Evolutionary conservation across 1,140 invertebrate genomes (phyloP), one percentile per base, ranked within the genome.

Genomic region (Amyelois transitella): DNA sequence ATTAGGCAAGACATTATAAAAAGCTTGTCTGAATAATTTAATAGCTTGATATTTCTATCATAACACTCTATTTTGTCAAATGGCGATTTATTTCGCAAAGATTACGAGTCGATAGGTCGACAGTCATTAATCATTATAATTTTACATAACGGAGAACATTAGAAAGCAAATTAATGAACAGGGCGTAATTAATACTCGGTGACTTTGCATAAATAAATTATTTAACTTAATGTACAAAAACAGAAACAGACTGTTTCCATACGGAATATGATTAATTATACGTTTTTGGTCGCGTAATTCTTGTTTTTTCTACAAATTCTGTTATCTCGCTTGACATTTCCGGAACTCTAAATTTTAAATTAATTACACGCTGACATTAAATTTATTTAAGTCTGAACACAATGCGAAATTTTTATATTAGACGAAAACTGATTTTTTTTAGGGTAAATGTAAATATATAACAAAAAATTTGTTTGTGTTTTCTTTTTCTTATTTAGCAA

Each of bases 91-190:
- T 38, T 38, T 14, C 0, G 32, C 2, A 38, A 38, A 38, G 32
- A 38, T 38, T 38, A 38, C 32, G 32, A 14, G 32, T 38, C 5
- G 2, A 21, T 48, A n/a, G 45, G 12, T 21, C 18, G 20, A 2
- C 20, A 21, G 0, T 21, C 20, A 48, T 51, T 53, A 69, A 62
- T 62, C 57, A 55, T 64, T 56, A 48, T 55, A 51, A 61, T 57
- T 49, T 66, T 66, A 64, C 45, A 52, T 64, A 69, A 69, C 56
- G n/a, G 43, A 25, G 12, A 19, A 49, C 28, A 55, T 66, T 74
- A 72, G 67, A 75, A 75, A 75, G 67, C 55, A 51, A 69, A 69
- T 71, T 67, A 72, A 70, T 65, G 53, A 63, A 51, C 55, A 72
- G 69, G 69, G 62, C 64, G 65, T 72, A 72, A 72, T 69, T 76